Base-by-base conservation (phyloP, 2,888 invertebrate species). In the Rhagophthalmus giganteus region DNA sequence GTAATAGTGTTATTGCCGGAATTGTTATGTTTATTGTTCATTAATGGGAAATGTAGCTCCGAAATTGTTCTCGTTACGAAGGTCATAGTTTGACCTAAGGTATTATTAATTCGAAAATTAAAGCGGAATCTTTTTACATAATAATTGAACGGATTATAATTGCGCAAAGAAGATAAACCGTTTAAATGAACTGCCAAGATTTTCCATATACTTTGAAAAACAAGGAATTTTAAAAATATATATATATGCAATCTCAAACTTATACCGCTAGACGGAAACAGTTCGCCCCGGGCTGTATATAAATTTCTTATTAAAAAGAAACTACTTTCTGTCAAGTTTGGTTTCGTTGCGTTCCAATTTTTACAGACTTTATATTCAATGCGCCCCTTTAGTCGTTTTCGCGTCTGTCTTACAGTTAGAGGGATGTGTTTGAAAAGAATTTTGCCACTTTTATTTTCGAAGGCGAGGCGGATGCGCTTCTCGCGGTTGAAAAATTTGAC, bases 281-380 rank as follows among this genome's bases (percentile, higher is more conserved):
- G 26, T 55, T 47, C 47, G 33, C 51, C 47, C 47, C 38, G 28
- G 41, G 46, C 45, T 52, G 55, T 55, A 55, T 55, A 55, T 55
- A 55, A 55, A 55, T 55, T 55, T 51, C 55, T 51, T 55, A 55
- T 55, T 55, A 55, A 47, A 51, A 47, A 46, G 41, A 55, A 51
- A 55, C 51, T 54, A 51, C 55, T 55, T 55, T 47, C 51, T 47
- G 55, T 51, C 54, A 46, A 54, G 50, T 54, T 54, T 54, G 40
- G 46, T 54, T 50, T 54, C 41, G 32, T 27, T 41, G 46, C 31
- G 50, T 46, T 54, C 49, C 53, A 53, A 54, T 54, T 50, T 35
- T 38, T 40, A 11, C 32, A 38, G 37, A 41, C 33, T 51, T 51
- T 39, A 46, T 47, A 47, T 53, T 48, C 41, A 47, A 47, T 39